Evolutionary conservation across 2,888 invertebrate genomes (phyloP).

Genomic region (Polymixis flavicincta): DNA sequence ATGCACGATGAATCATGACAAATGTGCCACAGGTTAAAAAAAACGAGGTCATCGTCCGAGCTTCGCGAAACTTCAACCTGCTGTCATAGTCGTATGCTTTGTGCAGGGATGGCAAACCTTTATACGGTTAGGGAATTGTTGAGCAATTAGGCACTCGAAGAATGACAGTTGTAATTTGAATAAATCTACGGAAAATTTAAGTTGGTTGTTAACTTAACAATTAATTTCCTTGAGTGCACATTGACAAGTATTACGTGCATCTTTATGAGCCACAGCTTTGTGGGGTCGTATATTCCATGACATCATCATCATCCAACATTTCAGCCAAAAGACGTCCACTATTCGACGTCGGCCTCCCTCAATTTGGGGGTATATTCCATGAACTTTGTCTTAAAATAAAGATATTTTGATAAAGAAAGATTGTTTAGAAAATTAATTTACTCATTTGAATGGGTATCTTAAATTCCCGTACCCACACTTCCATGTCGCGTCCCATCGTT

Average conservation of each 20-base stretch:
- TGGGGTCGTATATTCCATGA: background rate
- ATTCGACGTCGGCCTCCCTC: too few relatives aligned
- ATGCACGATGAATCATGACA: constrained; percentile 72
- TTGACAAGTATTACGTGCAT: background rate
- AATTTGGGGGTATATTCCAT: background rate
- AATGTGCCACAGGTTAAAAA: constrained; percentile 60
- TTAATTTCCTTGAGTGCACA: background rate
- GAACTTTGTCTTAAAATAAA: background rate
- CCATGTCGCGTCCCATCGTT: background rate
- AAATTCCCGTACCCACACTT: background rate
- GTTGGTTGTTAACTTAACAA: background rate
- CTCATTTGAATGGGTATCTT: background rate
- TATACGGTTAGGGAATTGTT: background rate
- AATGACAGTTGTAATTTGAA: background rate
- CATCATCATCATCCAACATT: too few relatives aligned
- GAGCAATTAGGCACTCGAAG: too few relatives aligned
- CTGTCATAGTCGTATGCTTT: constrained; percentile 50
- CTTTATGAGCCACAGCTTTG: background rate
- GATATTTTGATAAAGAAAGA: background rate
- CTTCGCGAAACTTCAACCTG: constrained; percentile 49
- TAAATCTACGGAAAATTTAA: background rate
- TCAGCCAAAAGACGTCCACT: too few relatives aligned
- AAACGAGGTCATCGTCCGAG: constrained; percentile 70
- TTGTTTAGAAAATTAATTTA: background rate
- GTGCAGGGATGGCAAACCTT: constrained; percentile 35